Evolutionary conservation across 2,888 invertebrate genomes (phyloP).

Genomic region (Stenolophus ochropezus): DNA sequence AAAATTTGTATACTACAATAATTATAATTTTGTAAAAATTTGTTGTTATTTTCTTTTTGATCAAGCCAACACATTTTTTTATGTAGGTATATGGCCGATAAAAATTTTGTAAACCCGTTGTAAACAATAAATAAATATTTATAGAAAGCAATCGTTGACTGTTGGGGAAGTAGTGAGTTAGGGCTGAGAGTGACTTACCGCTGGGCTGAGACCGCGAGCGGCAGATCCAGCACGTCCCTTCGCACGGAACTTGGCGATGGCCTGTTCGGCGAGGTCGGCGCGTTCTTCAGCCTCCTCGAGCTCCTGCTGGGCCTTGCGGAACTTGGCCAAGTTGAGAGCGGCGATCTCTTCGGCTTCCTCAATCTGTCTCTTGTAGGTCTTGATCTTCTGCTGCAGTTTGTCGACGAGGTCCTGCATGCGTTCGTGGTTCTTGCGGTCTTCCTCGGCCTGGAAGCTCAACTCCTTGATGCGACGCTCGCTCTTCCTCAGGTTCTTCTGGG

Average conservation of each 20-base stretch:
- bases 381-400: conserved; percentile 99
- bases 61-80: too few species aligned
- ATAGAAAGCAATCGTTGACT: too few species aligned
- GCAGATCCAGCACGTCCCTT: conserved; percentile 95
- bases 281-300: conserved; percentile 98
- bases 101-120: too few species aligned
- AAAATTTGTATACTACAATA: too few species aligned
- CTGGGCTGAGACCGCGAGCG: conserved; percentile 93
- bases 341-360: conserved; percentile 99
- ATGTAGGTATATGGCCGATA: too few species aligned
- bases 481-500: conserved; percentile 98
- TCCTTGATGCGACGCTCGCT: conserved; percentile 98
- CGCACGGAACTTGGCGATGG: conserved; percentile 97
- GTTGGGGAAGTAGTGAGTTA: neutral
- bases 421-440: conserved; percentile 99
- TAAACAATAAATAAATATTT: too few species aligned
- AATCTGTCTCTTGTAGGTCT: conserved; percentile 99
- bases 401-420: conserved; percentile 99
- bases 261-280: conserved; percentile 97
- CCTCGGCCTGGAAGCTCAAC: conserved; percentile 98
- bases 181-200: conserved; percentile 80
- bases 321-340: conserved; percentile 98
- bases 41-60: too few species aligned
- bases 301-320: conserved; percentile 97
- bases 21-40: too few species aligned